Percentiles rank a stretch among this genome's conserved stretches.
phyloP scores from a whole-genome alignment of 2,113 vertebrate genomes.

The Embiotoca jacksoni region DNA sequence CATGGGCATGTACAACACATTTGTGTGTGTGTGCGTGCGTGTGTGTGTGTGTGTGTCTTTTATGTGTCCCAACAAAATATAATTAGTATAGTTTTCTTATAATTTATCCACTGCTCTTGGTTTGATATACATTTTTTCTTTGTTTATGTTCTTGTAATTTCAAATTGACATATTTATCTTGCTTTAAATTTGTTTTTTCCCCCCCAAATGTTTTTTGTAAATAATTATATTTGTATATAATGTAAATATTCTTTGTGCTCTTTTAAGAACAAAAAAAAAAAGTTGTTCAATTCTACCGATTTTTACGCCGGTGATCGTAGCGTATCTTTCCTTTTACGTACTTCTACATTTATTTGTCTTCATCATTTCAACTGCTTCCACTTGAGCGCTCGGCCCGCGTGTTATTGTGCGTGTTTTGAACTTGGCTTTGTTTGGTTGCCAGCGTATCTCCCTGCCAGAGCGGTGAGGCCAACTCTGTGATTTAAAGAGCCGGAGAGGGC shows the following conservation, averaged over 20 bases:
- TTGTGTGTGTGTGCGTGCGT: conserved; percentile 27
- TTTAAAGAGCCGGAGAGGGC: conserved; percentile 56
- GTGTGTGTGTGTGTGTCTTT: conserved; percentile 16
- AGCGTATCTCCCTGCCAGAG: conserved; percentile 24
- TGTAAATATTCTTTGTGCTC: too few relatives aligned
- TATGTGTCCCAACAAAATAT: neutral
- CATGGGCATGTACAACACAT: conserved; percentile 41
- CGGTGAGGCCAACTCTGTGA: conserved; percentile 52
- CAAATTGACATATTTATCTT: too few relatives aligned
- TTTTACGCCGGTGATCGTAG: neutral
- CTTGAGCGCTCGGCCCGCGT: neutral
- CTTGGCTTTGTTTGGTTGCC: conserved; percentile 8
- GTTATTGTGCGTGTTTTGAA: neutral
- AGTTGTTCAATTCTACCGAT: too few relatives aligned
- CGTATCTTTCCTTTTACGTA: neutral
- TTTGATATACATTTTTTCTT: neutral
- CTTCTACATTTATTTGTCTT: neutral
- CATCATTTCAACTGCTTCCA: conserved; percentile 18
- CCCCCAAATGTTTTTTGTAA: neutral
- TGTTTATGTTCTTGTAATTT: too few relatives aligned
- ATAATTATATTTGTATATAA: too few relatives aligned
- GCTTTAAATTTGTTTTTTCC: neutral
- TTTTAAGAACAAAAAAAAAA: neutral
- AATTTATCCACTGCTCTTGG: neutral
- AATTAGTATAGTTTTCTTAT: neutral